A percentile compares a stretch with the other conserved stretches of the same genome.
Evolutionary conservation across 2,113 vertebrate genomes (phyloP).

Genomic region (Malurus elegans): DNA sequence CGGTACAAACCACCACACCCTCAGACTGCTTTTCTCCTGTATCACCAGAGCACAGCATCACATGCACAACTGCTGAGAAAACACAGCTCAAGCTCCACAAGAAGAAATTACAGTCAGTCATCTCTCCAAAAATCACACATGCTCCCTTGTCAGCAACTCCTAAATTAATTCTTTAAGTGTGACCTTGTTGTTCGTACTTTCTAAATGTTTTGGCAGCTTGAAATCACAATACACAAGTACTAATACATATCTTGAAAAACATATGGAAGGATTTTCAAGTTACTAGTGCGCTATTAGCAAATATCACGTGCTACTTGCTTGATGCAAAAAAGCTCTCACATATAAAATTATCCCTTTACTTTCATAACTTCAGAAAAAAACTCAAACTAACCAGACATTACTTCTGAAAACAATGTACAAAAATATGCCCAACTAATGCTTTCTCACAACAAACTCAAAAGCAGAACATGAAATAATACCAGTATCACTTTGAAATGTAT

Average conservation of each 20-base stretch:
- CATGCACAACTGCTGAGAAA: background rate
- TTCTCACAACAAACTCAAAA: background rate
- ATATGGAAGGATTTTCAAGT: background rate
- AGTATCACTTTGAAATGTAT: background rate
- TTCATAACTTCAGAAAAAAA: background rate
- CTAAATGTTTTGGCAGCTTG: background rate
- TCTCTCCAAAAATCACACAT: background rate
- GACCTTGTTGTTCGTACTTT: background rate
- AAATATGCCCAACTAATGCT: background rate
- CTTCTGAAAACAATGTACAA: background rate
- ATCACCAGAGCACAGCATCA: background rate
- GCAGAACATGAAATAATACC: background rate
- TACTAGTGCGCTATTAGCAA: background rate
- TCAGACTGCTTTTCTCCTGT: background rate
- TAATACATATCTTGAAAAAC: background rate
- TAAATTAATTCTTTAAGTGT: background rate
- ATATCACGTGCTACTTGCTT: background rate
- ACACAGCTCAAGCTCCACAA: background rate
- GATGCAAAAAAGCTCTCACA: background rate
- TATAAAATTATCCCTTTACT: background rate
- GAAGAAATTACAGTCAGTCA: background rate
- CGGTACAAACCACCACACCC: background rate
- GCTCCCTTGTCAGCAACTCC: background rate
- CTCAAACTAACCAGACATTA: background rate
- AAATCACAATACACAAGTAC: background rate